Percentiles rank a stretch among this genome's conserved stretches.
phyloP scores from a whole-genome alignment of 1,140 invertebrate species.

The Bombus picipes region DNA sequence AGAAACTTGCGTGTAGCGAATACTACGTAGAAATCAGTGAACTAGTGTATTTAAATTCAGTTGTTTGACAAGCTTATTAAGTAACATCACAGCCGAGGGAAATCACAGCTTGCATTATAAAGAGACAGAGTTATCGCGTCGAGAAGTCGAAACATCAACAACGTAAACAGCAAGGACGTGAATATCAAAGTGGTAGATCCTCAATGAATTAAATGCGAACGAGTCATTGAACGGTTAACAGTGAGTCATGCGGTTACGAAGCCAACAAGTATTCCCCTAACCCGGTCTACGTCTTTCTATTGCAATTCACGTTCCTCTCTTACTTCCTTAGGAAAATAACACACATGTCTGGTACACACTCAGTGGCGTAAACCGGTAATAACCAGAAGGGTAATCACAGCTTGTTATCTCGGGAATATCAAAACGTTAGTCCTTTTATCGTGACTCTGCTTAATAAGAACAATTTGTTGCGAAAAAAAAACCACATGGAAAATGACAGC shows the following conservation, averaged over 20 bases:
- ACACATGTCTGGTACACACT: conserved; percentile 23
- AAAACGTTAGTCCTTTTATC: not conserved
- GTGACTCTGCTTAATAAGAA: not conserved
- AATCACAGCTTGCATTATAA: not conserved
- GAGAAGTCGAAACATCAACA: not conserved
- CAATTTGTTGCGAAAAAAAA: not conserved
- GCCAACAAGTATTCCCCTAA: conserved; percentile 31
- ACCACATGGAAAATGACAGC: not conserved
- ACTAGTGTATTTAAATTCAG: not conserved
- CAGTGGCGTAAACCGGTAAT: not conserved
- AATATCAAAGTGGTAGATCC: conserved; percentile 23
- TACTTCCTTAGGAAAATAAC: conserved; percentile 28
- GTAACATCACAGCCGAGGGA: not conserved
- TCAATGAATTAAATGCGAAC: conserved; percentile 16
- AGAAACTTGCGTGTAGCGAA: too few relatives aligned
- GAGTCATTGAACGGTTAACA: conserved; percentile 64
- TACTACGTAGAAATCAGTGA: not conserved
- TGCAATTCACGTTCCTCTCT: conserved; percentile 15
- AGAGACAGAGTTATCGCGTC: not conserved
- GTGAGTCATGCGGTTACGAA: conserved; percentile 49
- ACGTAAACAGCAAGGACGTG: not conserved
- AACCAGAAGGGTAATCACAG: conserved; percentile 13
- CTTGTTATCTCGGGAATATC: not conserved
- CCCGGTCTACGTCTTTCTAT: conserved; percentile 9
- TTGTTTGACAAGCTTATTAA: not conserved